phyloP scores from a whole-genome alignment of 2,888 invertebrate species.

The Drosophila melanosoma region DNA sequence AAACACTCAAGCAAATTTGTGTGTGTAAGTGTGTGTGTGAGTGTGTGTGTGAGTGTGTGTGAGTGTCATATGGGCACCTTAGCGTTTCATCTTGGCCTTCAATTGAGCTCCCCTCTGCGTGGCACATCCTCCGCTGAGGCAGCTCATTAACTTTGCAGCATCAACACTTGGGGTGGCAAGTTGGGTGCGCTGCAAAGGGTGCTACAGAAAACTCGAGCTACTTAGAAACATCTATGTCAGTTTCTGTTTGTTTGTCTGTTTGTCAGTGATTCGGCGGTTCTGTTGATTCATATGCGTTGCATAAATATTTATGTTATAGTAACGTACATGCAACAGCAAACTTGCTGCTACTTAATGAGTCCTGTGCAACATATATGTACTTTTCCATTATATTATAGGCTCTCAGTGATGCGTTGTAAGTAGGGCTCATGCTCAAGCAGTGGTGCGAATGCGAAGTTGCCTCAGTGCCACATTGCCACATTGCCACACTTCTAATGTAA shows the following conservation, averaged over 20 bases:
- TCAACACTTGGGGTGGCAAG: constrained; percentile 57
- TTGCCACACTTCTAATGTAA: constrained; percentile 48
- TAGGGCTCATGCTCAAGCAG: constrained; percentile 16
- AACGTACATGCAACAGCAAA: constrained; percentile 26
- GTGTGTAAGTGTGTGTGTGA: neutral
- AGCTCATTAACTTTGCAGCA: constrained; percentile 72
- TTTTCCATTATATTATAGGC: constrained; percentile 49
- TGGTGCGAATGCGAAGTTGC: constrained; percentile 23
- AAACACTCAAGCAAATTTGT: no score
- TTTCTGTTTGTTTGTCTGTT: constrained; percentile 38
- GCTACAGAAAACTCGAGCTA: constrained; percentile 73
- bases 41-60: neutral
- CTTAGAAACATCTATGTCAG: constrained; percentile 70
- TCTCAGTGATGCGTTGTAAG: constrained; percentile 34
- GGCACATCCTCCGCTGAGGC: constrained; percentile 16
- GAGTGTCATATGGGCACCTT: neutral
- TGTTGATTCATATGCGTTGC: constrained; percentile 61
- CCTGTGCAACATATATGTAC: constrained; percentile 33
- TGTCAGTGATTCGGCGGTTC: constrained; percentile 34
- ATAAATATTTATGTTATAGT: constrained; percentile 66
- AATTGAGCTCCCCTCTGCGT: constrained; percentile 12
- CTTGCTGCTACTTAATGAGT: constrained; percentile 16
- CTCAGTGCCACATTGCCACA: constrained; percentile 9
- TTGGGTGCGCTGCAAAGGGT: constrained; percentile 51
- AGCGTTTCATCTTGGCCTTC: constrained; percentile 35